phyloP scores from a whole-genome alignment of 2,113 vertebrate genomes.

The Galbula dea region DNA sequence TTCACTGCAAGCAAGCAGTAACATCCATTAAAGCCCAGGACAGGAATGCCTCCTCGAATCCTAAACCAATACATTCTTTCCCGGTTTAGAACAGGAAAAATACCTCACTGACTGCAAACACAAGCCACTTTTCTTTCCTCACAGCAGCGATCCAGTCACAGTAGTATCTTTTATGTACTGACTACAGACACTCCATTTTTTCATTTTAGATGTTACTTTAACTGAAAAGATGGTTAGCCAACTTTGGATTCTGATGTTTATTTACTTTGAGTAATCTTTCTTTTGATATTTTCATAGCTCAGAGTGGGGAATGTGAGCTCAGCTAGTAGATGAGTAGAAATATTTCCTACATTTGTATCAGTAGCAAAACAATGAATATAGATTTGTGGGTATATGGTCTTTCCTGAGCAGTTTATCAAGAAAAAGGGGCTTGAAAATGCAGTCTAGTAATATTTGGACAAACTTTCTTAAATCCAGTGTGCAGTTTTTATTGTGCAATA shows the following conservation, averaged over 20 bases:
- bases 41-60: not conserved
- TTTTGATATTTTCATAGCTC: not conserved
- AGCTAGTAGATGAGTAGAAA: not conserved
- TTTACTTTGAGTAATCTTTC: not conserved
- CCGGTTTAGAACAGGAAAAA: not conserved
- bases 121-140: not conserved
- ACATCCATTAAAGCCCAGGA: not conserved
- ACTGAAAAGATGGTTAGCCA: not conserved
- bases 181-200: not conserved
- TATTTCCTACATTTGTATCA: not conserved
- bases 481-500: not conserved
- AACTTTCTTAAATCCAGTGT: not conserved
- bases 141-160: not conserved
- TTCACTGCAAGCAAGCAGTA: not conserved
- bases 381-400: not conserved
- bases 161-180: not conserved
- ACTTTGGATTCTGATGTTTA: not conserved
- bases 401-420: not conserved
- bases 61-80: not conserved
- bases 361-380: not conserved
- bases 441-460: not conserved
- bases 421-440: not conserved
- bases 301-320: not conserved
- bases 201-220: not conserved
- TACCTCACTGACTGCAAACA: not conserved